phyloP scores from a whole-genome alignment of 2,888 invertebrate species.

The Conomelus anceps region DNA sequence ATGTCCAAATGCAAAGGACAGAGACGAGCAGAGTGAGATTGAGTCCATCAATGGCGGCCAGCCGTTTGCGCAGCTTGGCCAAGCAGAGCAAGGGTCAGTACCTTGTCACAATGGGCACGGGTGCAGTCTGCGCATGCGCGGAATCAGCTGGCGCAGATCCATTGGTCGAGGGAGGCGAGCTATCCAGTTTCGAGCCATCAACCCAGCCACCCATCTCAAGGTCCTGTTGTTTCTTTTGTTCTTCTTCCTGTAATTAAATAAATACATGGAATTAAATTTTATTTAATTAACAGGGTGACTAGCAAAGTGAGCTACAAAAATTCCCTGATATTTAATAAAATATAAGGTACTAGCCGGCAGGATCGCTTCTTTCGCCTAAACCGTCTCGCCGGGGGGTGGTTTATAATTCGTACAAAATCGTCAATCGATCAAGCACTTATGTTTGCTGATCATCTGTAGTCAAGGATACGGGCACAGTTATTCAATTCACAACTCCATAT shows the following conservation, averaged over 20 bases:
- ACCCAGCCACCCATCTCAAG: constrained; percentile 36
- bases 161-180: not conserved
- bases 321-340: too few relatives aligned
- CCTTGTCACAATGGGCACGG: not conserved
- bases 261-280: too few relatives aligned
- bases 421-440: too few relatives aligned
- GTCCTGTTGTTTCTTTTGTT: constrained; percentile 34
- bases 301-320: too few relatives aligned
- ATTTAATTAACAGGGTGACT: too few relatives aligned
- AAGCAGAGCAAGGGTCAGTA: not conserved
- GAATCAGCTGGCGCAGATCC: not conserved
- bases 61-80: not conserved
- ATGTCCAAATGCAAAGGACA: not conserved
- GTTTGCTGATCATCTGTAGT: too few relatives aligned
- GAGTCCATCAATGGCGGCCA: not conserved
- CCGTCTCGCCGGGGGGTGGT: too few relatives aligned
- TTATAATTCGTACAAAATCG: too few relatives aligned
- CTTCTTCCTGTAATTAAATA: constrained; percentile 39
- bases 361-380: too few relatives aligned
- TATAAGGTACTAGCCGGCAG: too few relatives aligned
- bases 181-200: not conserved
- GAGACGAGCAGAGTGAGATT: not conserved
- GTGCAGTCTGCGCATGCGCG: not conserved
- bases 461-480: too few relatives aligned
- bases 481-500: too few relatives aligned